Evolutionary conservation across 2,888 invertebrate species (phyloP).

Genomic region (Ochropacha duplaris): DNA sequence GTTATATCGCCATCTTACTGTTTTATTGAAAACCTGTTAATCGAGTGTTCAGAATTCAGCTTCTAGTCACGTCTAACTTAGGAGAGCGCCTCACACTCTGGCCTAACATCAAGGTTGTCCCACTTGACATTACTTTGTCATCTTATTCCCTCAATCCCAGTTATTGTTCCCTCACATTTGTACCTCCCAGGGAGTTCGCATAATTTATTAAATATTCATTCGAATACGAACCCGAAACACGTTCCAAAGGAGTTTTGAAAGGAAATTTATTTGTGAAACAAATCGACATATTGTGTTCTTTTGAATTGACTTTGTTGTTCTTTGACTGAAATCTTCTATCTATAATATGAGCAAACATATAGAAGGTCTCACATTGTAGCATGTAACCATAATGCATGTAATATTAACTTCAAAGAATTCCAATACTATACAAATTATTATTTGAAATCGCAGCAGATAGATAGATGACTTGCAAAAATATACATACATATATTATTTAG

Average conservation of each 20-base stretch:
- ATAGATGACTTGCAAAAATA: no score
- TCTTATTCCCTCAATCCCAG: background rate
- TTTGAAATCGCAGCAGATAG: no score
- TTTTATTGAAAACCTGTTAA: conserved; percentile 22
- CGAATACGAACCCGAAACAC: conserved; percentile 6
- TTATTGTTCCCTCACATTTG: background rate
- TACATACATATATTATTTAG: no score
- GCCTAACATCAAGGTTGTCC: conserved; percentile 11
- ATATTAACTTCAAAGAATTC: no score
- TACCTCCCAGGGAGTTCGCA: conserved; percentile 8
- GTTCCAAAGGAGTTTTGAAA: conserved; percentile 10
- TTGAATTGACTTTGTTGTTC: background rate
- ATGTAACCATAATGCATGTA: no score
- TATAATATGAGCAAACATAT: background rate
- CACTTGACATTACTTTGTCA: conserved; percentile 5
- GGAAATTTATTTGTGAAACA: conserved; percentile 8
- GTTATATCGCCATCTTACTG: conserved; percentile 18
- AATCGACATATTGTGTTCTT: conserved; percentile 3
- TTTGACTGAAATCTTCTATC: background rate
- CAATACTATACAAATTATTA: no score
- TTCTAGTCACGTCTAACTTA: conserved; percentile 16
- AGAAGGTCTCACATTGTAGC: no score
- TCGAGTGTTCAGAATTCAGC: conserved; percentile 14
- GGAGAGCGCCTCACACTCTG: conserved; percentile 2
- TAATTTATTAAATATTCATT: conserved; percentile 27